phyloP scores from a whole-genome alignment of 1,140 invertebrate genomes.

The Hesperophylax magnus region DNA sequence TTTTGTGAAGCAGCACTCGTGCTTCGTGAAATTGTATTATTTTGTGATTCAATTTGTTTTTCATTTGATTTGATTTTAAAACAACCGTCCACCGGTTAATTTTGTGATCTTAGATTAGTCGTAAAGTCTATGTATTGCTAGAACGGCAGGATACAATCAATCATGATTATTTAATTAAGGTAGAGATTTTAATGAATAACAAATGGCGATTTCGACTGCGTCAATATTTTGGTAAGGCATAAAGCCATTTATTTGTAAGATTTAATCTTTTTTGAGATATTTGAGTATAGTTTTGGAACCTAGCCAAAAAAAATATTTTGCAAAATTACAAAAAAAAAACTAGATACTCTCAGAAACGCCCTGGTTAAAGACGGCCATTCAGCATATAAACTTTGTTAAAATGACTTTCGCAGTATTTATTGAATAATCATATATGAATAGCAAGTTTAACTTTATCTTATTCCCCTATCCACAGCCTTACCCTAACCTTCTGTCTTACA shows the following conservation, averaged over 20 bases:
- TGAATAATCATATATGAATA: no score
- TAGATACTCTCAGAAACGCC: no score
- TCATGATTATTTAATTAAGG: constrained; percentile 55
- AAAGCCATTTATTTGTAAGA: neutral
- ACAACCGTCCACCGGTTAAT: neutral
- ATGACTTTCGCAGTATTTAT: no score
- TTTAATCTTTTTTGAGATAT: neutral
- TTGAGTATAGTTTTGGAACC: no score
- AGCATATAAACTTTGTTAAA: no score
- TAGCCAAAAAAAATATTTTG: no score
- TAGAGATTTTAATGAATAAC: constrained; percentile 47
- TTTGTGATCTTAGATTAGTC: constrained; percentile 1
- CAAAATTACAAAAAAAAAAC: no score
- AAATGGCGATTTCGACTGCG: constrained; percentile 17
- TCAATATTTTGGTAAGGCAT: neutral
- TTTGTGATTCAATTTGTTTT: neutral
- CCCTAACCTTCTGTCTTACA: no score
- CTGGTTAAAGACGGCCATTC: no score
- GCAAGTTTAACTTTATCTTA: no score
- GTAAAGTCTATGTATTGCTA: neutral
- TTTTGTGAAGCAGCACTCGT: neutral
- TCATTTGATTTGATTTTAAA: no score
- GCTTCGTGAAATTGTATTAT: neutral
- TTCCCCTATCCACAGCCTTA: no score
- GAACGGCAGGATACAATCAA: constrained; percentile 46